Evolutionary conservation across 1,140 invertebrate genomes (phyloP), one percentile per base, ranked within the genome.

Genomic region (Alviniconcha marisindica): DNA sequence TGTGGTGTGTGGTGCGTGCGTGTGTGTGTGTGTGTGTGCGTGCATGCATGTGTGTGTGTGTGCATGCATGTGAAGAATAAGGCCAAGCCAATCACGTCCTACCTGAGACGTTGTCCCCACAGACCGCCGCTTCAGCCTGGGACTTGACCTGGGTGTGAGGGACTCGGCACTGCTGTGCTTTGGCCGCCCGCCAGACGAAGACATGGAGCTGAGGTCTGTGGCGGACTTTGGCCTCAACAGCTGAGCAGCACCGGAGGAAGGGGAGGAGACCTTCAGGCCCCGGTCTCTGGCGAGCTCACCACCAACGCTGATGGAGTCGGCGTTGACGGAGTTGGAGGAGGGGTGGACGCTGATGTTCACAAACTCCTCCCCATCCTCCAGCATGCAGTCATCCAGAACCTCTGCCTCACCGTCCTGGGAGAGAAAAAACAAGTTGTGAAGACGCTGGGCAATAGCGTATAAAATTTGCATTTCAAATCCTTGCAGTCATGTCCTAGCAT

Each of bases 271-370:
- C 44, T 77, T 54, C 28, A 28, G 24, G 4, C 31, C 42, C 83
- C 66, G 81, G 28, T 63, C 77, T 69, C 77, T 74, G 48, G 28
- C 28, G 5, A 12, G 28, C 24, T 71, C 69, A 40, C 36, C 40
- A 5, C 33, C 14, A 5, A 71, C 2, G 36, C 69, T 71, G 2
- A 71, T 7, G 0, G 69, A 40, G 69, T 71, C 36, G 40, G 44
- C 40, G 24, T 81, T 66, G 21, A 76, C 44, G 21, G 63, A 51
- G 12, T 28, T 73, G 18, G 83, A 71, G 36, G 84, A 56, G n/a
- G 63, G 33, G 69, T 84, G 84, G 28, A 89, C 63, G 60, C 83
- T 88, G 77, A 89, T 89, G 82, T 88, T 83, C 5, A 89, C 81
- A 86, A 84, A 89, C 28, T 87, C 85, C 36, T 87, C 88, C 7